Evolutionary conservation across 2,113 vertebrate species (phyloP).

Genomic region (Collichthys lucidus): DNA sequence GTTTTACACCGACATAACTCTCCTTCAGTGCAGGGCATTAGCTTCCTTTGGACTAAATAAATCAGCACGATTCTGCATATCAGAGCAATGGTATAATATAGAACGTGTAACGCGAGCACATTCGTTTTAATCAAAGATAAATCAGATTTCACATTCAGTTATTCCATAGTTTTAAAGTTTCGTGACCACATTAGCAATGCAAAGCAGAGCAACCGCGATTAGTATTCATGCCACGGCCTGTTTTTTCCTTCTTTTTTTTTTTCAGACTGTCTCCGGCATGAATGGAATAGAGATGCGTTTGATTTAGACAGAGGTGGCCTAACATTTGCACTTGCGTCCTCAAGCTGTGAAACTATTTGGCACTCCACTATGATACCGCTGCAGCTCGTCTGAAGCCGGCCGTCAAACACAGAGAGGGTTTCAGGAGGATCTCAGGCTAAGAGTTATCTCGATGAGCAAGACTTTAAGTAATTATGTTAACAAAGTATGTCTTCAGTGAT

Average conservation of each 20-base stretch:
- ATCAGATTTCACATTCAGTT: constrained; percentile 27
- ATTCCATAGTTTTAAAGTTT: constrained; percentile 25
- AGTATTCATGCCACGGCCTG: constrained; percentile 29
- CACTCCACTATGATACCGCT: background rate
- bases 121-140: constrained; percentile 24
- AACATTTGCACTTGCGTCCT: constrained; percentile 48
- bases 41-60: constrained; percentile 2
- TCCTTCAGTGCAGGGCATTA: background rate
- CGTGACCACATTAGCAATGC: constrained; percentile 36
- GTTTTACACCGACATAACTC: constrained; percentile 25
- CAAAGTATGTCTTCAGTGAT: constrained; percentile 10
- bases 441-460: constrained; percentile 1
- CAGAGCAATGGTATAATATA: background rate
- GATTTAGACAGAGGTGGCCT: constrained; percentile 44
- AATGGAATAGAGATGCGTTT: constrained; percentile 46
- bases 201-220: constrained; percentile 23
- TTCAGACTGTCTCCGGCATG: constrained; percentile 29
- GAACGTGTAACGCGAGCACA: background rate
- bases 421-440: background rate
- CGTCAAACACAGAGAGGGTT: background rate
- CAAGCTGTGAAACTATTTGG: constrained; percentile 48
- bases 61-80: constrained; percentile 10
- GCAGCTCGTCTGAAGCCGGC: constrained; percentile 8
- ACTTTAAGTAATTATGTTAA: constrained; percentile 22
- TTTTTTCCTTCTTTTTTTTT: constrained; percentile 9